Base-by-base conservation (phyloP, 2,888 invertebrate genomes). In the Malthinus flaveolus region DNA sequence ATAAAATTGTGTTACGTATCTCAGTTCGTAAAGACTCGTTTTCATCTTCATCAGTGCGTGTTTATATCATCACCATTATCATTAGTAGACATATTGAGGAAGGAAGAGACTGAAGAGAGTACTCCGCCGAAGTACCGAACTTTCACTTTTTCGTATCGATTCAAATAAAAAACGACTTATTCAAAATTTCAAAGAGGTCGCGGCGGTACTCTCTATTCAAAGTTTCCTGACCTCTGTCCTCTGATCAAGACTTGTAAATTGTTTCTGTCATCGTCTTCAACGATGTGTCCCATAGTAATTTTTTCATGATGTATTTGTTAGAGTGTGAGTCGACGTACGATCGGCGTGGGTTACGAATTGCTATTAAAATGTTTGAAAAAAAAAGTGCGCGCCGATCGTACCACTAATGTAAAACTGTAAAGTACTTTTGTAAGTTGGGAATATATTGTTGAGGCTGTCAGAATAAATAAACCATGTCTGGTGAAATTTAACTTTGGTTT, bases 401-500 rank as follows among this genome's bases (percentile, higher is more conserved):
- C 57, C 42, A 39, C 36, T 46, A 32, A 42, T 48, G 44, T 49
- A 49, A 33, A 48, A 32, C 47, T 48, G 44, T 49, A 49, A 33
- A 48, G 51, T 55, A 61, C 39, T 55, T 49, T 87, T 87, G 87
- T 83, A 83, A 83, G 87, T 86, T 87, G 87, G 86, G 81, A 81
- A 81, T 42, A 39, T 42, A 67, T 68, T 86, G 85, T 86, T 86
- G 86, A 87, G 86, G 85, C 86, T 86, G 87, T 87, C 86, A 84
- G 86, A 86, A 85, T 87, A 86, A 61, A 23, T 23, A 23, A 86
- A 82, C 79, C 79, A 79, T 81, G 81, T 82, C 81, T 81, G 81
- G 81, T 81, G 79, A 82, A 81, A 80, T 79, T 78, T 78, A 78
- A 53, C 34, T 13, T 15, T 12, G 10, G 36, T 49, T 53, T 50